Percentiles rank a stretch among this genome's conserved stretches.
These are phyloP conservation scores for Yasuhikotakia modesta DNA, from an alignment of 2,797 vertebrate species.

Conservation along the genomic window DNA sequence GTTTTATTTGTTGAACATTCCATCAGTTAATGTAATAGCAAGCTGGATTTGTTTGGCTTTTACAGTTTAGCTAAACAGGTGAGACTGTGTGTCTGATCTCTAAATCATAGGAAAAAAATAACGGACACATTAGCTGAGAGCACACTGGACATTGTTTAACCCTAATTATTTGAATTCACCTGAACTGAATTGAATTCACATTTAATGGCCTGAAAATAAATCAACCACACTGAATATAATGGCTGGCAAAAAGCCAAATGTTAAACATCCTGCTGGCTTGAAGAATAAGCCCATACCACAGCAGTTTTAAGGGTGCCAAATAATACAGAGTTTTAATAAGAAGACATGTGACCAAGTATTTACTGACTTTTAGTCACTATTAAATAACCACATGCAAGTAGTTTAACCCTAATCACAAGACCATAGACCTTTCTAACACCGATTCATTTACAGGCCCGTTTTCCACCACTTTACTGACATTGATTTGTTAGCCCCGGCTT, in stretches of 20 bases:
- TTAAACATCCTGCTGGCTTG: neutral
- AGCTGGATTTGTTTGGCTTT: conserved; percentile 39
- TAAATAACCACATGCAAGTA: conserved; percentile 11
- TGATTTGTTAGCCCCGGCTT: neutral
- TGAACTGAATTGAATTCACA: no score
- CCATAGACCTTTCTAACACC: no score
- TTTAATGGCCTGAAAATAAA: neutral
- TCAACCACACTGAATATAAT: neutral
- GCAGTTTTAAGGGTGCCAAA: neutral
- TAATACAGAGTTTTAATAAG: no score
- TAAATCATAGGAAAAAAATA: conserved; percentile 6
- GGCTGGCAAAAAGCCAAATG: neutral
- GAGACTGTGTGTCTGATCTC: conserved; percentile 4
- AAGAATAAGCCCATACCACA: neutral
- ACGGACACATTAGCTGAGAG: neutral
- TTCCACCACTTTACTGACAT: neutral
- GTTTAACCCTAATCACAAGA: conserved; percentile 20
- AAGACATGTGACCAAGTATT: no score
- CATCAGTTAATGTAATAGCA: conserved; percentile 42
- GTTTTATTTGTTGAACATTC: conserved; percentile 40
- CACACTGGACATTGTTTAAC: neutral
- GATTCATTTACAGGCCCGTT: neutral
- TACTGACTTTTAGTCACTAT: conserved; percentile 19
- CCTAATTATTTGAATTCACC: neutral
- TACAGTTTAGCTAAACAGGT: conserved; percentile 36